These are phyloP conservation scores for Mastacembelus armatus DNA, from an alignment of 2,797 vertebrate genomes.

Conservation along the genomic window DNA sequence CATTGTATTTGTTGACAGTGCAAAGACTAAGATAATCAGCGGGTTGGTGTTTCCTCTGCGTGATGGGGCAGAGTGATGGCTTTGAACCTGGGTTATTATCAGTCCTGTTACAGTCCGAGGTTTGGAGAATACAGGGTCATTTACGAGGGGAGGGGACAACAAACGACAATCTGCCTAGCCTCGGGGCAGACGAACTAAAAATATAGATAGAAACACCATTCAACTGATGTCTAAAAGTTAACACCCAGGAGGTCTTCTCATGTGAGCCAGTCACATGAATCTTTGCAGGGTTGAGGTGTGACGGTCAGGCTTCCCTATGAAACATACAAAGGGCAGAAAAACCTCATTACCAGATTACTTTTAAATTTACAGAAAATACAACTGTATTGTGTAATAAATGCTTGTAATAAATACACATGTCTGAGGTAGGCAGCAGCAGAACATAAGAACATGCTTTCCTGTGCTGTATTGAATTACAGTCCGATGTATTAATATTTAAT, in stretches of 20 bases:
- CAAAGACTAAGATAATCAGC: slow-evolving; percentile 84
- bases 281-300: slow-evolving; percentile 87
- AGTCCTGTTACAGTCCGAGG: slow-evolving; percentile 83
- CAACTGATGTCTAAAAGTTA: slow-evolving; percentile 95
- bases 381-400: not conserved
- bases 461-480: too few relatives aligned
- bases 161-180: slow-evolving; percentile 81
- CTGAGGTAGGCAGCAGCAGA: not conserved
- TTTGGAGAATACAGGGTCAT: slow-evolving; percentile 70
- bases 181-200: slow-evolving; percentile 84
- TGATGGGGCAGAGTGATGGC: slow-evolving; percentile 80
- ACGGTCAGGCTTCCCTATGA: slow-evolving; percentile 84
- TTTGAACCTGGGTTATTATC: slow-evolving; percentile 87
- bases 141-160: slow-evolving; percentile 51
- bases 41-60: slow-evolving; percentile 78
- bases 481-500: too few relatives aligned
- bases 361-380: not conserved
- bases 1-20: slow-evolving; percentile 84
- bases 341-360: not conserved
- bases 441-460: not conserved
- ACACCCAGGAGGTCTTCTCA: slow-evolving; percentile 86
- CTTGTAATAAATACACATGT: not conserved
- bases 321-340: slow-evolving; percentile 33
- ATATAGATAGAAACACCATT: slow-evolving; percentile 95
- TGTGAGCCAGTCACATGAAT: slow-evolving; percentile 97